A percentile compares a stretch with the other conserved stretches of the same genome.
phyloP scores from a whole-genome alignment of 92 coral and sea anemone species.

The Galaxea fascicularis region DNA sequence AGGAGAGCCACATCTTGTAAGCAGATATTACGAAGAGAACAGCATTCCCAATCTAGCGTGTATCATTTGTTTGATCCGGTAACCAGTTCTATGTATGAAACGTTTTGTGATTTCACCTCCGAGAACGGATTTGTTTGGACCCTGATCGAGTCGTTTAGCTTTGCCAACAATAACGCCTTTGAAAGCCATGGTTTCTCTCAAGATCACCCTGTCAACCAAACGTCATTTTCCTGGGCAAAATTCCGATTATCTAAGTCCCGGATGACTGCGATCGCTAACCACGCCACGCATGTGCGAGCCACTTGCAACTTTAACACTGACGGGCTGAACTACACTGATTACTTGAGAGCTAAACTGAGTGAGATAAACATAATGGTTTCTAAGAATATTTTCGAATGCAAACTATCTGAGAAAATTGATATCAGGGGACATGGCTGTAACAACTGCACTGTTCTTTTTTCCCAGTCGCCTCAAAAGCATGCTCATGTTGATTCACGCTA shows the following conservation, averaged over 20 bases:
- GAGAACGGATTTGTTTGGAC: constrained; percentile 60
- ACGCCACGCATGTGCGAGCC: constrained; percentile 54
- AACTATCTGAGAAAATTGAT: constrained; percentile 37
- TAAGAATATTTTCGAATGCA: constrained; percentile 21
- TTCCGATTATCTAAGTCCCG: constrained; percentile 41
- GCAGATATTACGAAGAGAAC: not conserved
- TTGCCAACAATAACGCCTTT: constrained; percentile 23
- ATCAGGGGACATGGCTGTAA: constrained; percentile 36
- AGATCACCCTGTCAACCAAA: constrained; percentile 34
- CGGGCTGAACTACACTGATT: constrained; percentile 54
- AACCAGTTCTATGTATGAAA: not conserved
- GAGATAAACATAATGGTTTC: constrained; percentile 38
- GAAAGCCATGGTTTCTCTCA: not conserved
- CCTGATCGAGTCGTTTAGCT: constrained; percentile 55
- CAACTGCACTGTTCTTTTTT: constrained; percentile 30
- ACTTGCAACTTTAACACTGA: constrained; percentile 53
- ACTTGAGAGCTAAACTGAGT: constrained; percentile 36
- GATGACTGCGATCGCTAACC: constrained; percentile 33
- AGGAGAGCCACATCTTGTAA: not conserved
- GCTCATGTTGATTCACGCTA: constrained; percentile 23
- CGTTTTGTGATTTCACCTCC: constrained; percentile 50
- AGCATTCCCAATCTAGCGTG: not conserved
- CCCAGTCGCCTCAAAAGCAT: not conserved
- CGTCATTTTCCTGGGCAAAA: constrained; percentile 35
- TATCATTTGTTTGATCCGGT: constrained; percentile 22